A percentile compares a stretch with the other conserved stretches of the same genome.
Conservation (phyloP, 2,888 invertebrate species). For the Himalopsyche kuldschensis region DNA sequence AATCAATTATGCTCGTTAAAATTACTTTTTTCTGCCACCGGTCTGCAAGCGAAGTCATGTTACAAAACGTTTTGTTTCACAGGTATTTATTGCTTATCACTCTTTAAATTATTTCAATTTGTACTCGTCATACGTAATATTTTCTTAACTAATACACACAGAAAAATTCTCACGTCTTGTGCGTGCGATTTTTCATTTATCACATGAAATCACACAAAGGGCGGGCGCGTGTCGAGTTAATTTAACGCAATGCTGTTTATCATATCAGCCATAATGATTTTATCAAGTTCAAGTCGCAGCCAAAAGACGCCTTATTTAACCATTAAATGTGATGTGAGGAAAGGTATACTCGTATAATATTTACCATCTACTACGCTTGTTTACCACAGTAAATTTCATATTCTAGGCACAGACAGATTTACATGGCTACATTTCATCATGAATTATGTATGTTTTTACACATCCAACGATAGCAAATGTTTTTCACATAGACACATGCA, state of each 20-base stretch:
- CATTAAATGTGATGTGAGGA: neutral
- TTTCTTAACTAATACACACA: neutral
- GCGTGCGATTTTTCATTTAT: neutral
- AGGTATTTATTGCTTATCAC: neutral
- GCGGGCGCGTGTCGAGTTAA: neutral
- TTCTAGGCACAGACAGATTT: neutral
- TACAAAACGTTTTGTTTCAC: neutral
- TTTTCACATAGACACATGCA: no score
- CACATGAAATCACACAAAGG: neutral
- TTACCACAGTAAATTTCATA: neutral
- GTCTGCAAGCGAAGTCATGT: neutral
- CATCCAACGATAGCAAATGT: no score
- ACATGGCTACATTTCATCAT: neutral
- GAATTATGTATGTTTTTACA: neutral
- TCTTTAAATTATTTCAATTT: neutral
- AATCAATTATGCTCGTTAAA: conserved; percentile 10
- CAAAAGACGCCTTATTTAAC: neutral
- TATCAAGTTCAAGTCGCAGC: neutral
- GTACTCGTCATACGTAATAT: neutral
- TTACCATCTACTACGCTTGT: neutral
- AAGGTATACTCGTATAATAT: neutral
- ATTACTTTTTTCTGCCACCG: neutral
- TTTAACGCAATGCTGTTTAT: neutral
- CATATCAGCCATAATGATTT: neutral
- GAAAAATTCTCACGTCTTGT: neutral